These are phyloP conservation scores for Mormyrops boulengeri DNA, from an alignment of 2,797 vertebrate species.

Conservation along the genomic window DNA sequence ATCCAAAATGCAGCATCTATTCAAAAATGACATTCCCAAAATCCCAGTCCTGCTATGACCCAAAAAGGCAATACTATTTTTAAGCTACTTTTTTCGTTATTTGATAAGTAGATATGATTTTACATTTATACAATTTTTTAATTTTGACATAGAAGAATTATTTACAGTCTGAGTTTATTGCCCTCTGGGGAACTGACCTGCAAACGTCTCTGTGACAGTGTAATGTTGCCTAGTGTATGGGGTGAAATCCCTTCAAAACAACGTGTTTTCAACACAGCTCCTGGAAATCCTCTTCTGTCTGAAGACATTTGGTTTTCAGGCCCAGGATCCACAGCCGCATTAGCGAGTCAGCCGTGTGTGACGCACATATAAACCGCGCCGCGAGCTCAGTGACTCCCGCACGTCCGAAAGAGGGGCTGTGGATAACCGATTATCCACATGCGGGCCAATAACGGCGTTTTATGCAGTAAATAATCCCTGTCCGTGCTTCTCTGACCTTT, in stretches of 20 bases:
- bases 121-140: not conserved
- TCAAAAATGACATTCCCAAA: not conserved
- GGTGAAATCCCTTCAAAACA: not conserved
- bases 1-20: not conserved
- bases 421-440: not conserved
- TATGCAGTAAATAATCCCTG: not conserved
- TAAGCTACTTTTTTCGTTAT: not conserved
- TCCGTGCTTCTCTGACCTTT: not conserved
- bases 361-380: no score
- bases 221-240: not conserved
- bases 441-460: not conserved
- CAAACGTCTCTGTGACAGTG: not conserved
- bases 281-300: not conserved
- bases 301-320: not conserved
- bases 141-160: not conserved
- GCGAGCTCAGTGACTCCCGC: not conserved
- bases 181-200: not conserved
- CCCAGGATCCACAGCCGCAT: not conserved
- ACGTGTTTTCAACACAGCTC: not conserved
- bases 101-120: not conserved
- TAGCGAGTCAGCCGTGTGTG: not conserved
- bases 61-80: not conserved
- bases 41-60: not conserved
- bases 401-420: not conserved
- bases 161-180: not conserved